Base-by-base conservation (phyloP, 2,888 invertebrate species). In the Drosophila atroscutellata region DNA sequence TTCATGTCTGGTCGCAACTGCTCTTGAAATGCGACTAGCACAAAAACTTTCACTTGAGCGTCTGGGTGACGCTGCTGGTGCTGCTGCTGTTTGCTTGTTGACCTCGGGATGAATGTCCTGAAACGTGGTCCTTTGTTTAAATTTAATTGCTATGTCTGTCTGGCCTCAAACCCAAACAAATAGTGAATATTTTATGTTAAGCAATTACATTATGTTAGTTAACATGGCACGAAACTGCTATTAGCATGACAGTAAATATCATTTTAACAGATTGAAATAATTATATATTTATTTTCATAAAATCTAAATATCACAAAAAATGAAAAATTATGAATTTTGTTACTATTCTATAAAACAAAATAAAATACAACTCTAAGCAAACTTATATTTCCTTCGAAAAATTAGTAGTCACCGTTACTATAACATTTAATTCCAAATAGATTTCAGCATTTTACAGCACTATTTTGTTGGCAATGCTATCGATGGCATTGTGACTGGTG, bases 101-200 rank as follows among this genome's bases (percentile, higher is more conserved):
- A 75, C 77, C 75, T 69, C 80, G 90, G 89, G 86, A 90, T 90
- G 86, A 86, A 86, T 86, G 86, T 90, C 86, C 86, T 86, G 81
- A 77, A 74, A 65, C 85, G 82, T 75, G 79, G 72, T 89, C 91
- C 90, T 90, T 86, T 89, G 90, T 89, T 88, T 73, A 73, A 88
- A 90, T 72, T 75, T 87, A 73, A 85, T 87, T 61, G 34, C 51
- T 57, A 56, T 61, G 70, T 62, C 88, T 80, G 89, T 86, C 83
- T 85, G 82, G 74, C 86, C 90, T 66, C 89, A 86, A 86, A 90
- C 90, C 75, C 71, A 90, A 85, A 89, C 90, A 88, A 83, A 77
- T 67, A 57, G 39, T 67, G 66, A 49, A 39, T 66, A 54, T 39
- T 36, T 68, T 57, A 57, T 70, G 67, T 57, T 67, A 67, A 42